phyloP scores from a whole-genome alignment of 53 echinoderm and acorn worm genomes.

The Paelopatides confundens region DNA sequence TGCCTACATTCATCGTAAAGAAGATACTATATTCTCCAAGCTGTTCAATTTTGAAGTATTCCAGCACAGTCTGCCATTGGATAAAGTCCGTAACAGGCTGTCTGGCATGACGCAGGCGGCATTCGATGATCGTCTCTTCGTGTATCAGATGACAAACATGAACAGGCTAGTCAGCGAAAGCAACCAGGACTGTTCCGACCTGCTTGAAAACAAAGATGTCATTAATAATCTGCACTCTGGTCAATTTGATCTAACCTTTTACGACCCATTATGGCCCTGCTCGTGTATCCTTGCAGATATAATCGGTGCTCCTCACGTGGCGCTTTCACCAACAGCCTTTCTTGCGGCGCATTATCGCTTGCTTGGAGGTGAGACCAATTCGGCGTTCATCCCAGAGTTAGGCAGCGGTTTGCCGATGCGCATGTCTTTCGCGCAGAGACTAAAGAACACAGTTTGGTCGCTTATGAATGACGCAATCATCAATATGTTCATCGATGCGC shows the following conservation, averaged over 20 bases:
- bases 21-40: conserved; percentile 47
- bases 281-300: conserved; percentile 59
- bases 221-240: conserved; percentile 30
- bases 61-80: conserved; percentile 43
- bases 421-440: conserved; percentile 75
- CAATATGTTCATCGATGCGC: conserved; percentile 55
- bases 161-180: not conserved
- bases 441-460: conserved; percentile 63
- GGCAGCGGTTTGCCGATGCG: conserved; percentile 63
- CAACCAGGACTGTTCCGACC: conserved; percentile 55
- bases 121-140: conserved; percentile 6
- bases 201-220: conserved; percentile 55
- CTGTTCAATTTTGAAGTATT: conserved; percentile 71
- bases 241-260: conserved; percentile 64
- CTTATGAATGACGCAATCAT: conserved; percentile 44
- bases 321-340: conserved; percentile 58
- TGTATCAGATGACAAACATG: conserved; percentile 11
- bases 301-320: conserved; percentile 55
- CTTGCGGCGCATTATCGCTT: conserved; percentile 19
- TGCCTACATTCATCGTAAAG: conserved; percentile 63
- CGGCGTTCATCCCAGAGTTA: conserved; percentile 62
- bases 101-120: conserved; percentile 11
- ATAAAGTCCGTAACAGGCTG: not conserved
- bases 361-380: conserved; percentile 59
- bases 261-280: conserved; percentile 74